A percentile compares a stretch with the other conserved stretches of the same genome.
Evolutionary conservation across 2,888 invertebrate genomes (phyloP).

Genomic region (Coecobrya sp.): DNA sequence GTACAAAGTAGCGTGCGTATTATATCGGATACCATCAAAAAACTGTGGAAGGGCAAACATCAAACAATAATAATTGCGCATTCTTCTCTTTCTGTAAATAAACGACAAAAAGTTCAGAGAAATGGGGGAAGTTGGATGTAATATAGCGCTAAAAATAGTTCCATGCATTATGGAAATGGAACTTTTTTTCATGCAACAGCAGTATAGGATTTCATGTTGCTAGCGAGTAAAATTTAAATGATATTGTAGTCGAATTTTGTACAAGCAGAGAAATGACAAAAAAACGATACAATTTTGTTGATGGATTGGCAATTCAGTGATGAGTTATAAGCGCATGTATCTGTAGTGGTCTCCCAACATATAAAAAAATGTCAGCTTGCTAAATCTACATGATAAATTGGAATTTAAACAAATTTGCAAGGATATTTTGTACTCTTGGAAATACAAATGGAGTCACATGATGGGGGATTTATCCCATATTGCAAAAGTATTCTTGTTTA

Average conservation of each 20-base stretch:
- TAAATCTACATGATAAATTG: not conserved
- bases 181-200: not conserved
- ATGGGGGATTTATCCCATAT: not conserved
- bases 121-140: not conserved
- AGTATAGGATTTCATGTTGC: not conserved
- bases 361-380: not conserved
- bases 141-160: not conserved
- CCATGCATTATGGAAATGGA: conserved; percentile 4
- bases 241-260: not conserved
- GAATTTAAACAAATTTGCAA: not conserved
- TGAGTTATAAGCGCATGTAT: not conserved
- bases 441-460: not conserved
- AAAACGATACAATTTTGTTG: not conserved
- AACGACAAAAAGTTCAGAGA: not conserved
- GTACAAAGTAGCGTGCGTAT: not conserved
- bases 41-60: not conserved
- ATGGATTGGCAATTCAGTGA: not conserved
- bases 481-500: not conserved
- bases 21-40: not conserved
- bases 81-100: not conserved
- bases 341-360: not conserved
- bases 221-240: not conserved
- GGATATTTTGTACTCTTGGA: not conserved
- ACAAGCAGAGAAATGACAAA: not conserved
- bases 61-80: conserved; percentile 13